Conservation (phyloP, 2,113 vertebrate species). For the Oreochromis niloticus region DNA sequence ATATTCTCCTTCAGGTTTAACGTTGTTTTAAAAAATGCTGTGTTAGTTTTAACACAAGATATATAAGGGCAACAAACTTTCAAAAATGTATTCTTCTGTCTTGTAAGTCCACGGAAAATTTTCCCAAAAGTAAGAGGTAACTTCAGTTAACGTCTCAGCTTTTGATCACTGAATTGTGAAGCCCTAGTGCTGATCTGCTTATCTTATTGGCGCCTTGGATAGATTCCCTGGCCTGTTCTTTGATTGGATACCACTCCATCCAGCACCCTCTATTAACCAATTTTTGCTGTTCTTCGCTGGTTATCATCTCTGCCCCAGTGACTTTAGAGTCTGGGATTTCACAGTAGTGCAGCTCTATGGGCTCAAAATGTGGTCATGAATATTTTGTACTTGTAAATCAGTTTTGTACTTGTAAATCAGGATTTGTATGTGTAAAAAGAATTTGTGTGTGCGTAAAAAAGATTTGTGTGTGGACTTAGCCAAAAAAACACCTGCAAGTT, state of each 20-base stretch:
- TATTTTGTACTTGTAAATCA: too few species aligned
- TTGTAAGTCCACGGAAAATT: neutral
- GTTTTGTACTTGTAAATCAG: too few species aligned
- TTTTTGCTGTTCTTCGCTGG: neutral
- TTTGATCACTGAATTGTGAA: neutral
- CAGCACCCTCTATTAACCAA: neutral
- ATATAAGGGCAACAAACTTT: neutral
- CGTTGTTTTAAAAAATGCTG: neutral
- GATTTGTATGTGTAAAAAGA: too few species aligned
- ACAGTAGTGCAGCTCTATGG: neutral
- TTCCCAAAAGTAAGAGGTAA: neutral
- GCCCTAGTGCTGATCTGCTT: neutral
- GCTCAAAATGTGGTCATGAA: too few species aligned
- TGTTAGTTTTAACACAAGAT: neutral
- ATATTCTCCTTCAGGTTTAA: neutral
- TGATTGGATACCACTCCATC: neutral
- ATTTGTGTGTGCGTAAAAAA: too few species aligned
- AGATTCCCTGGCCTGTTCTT: neutral
- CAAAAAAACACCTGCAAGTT: too few species aligned
- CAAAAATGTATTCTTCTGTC: neutral
- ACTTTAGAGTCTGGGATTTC: neutral
- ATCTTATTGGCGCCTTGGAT: neutral
- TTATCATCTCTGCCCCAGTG: neutral
- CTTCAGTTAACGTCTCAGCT: neutral
- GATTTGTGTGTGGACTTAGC: too few species aligned